Evolutionary conservation across 23 tunicate species (phyloP).

Genomic region (Trididemnum clinides): DNA sequence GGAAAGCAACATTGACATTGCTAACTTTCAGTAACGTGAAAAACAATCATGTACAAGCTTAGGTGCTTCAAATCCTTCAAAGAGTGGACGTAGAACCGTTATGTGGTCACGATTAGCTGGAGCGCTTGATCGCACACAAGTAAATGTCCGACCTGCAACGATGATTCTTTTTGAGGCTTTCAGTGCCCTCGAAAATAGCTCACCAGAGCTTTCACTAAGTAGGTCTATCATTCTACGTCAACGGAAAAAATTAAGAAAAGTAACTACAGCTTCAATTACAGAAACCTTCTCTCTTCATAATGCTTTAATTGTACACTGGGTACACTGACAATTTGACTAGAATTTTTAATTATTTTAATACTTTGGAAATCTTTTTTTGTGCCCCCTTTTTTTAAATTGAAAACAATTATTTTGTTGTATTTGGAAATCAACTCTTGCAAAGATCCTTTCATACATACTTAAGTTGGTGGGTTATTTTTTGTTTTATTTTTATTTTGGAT

Average conservation of each 20-base stretch:
- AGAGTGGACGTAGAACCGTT: neutral
- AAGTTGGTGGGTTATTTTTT: no score
- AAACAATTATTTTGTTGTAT: no score
- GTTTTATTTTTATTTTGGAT: no score
- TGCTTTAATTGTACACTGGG: constrained; percentile 10
- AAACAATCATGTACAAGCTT: neutral
- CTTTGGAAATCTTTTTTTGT: no score
- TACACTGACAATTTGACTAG: no score
- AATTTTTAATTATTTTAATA: no score
- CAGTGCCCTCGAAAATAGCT: neutral
- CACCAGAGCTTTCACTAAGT: neutral
- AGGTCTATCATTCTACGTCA: neutral
- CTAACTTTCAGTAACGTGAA: neutral
- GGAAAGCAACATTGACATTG: constrained; percentile 2
- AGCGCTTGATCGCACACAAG: neutral
- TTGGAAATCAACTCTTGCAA: no score
- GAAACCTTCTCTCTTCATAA: no score
- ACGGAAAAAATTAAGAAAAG: neutral
- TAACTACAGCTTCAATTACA: neutral
- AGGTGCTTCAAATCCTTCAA: neutral
- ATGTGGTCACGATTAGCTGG: neutral
- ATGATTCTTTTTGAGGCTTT: neutral
- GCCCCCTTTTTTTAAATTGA: no score
- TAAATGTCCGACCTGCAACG: neutral
- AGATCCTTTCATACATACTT: no score